Percentiles rank a stretch among this genome's conserved stretches.
Conservation (phyloP, 2,113 vertebrate genomes). For the Mus pahari region DNA sequence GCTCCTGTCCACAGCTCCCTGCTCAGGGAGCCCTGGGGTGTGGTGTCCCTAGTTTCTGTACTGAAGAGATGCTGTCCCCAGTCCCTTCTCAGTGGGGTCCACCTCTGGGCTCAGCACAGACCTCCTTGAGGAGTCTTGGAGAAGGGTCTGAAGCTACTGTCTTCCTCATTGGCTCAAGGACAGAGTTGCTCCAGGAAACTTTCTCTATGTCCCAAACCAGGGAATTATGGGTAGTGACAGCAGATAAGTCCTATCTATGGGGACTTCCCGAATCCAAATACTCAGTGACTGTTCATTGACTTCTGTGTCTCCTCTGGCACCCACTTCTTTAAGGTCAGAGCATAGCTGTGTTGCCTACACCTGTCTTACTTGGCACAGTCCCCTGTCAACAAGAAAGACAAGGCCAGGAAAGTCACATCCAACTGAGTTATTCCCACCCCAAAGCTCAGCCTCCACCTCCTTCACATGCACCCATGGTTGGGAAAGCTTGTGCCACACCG, state of each 20-base stretch:
- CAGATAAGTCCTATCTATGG: not conserved
- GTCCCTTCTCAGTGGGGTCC: too few species aligned
- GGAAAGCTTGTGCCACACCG: not conserved
- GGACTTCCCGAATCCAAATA: not conserved
- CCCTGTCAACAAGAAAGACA: not conserved
- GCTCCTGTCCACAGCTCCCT: not conserved
- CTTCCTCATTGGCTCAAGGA: not conserved
- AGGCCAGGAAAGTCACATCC: not conserved
- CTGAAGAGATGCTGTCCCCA: not conserved
- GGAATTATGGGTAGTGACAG: not conserved
- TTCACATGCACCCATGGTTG: not conserved
- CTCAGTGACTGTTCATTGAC: not conserved
- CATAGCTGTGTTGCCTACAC: accelerated
- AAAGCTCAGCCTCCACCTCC: not conserved
- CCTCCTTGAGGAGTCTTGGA: too few species aligned
- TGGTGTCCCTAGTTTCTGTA: too few species aligned
- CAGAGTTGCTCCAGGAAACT: accelerated
- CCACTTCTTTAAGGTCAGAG: not conserved
- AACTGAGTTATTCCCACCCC: not conserved
- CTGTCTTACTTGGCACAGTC: not conserved
- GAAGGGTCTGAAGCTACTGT: not conserved
- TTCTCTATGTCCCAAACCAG: not conserved
- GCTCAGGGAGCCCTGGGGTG: not conserved
- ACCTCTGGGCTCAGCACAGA: not conserved
- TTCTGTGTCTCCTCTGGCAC: not conserved